A percentile compares a stretch with the other conserved stretches of the same genome.
Conservation (phyloP, 2,797 vertebrate genomes). For the Anisognathus igniventris region DNA sequence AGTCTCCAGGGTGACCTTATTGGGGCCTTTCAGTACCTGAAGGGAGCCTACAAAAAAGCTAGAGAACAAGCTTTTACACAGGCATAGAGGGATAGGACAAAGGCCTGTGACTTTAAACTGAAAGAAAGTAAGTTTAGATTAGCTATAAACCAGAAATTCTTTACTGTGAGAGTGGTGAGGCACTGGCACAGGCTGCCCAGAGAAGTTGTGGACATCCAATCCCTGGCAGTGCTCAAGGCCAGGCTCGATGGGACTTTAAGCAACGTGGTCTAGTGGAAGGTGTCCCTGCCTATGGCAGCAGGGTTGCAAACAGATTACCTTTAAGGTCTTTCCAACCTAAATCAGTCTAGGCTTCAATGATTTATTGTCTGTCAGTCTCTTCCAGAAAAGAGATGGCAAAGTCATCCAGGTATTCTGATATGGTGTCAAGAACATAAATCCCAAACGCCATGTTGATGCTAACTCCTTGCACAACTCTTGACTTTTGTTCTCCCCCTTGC, state of each 20-base stretch:
- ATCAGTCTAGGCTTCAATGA: background rate
- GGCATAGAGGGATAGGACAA: background rate
- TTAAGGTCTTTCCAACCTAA: background rate
- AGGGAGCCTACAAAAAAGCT: background rate
- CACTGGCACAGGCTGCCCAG: background rate
- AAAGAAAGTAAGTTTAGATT: background rate
- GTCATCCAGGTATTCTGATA: background rate
- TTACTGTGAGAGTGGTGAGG: background rate
- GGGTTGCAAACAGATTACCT: background rate
- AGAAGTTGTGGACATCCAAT: fast-evolving
- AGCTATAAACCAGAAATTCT: background rate
- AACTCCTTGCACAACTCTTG: background rate
- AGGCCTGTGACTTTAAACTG: background rate
- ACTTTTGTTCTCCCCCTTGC: background rate
- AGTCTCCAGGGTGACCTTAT: background rate
- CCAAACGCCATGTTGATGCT: background rate
- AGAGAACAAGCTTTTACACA: background rate
- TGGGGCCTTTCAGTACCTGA: background rate
- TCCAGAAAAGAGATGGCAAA: background rate
- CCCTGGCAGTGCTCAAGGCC: background rate
- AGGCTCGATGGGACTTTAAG: background rate
- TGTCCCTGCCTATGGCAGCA: background rate
- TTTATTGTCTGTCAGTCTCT: background rate
- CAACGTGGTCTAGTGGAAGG: background rate
- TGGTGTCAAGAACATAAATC: background rate